These are phyloP conservation scores for Agrypnia vestita DNA, from an alignment of 1,140 invertebrate species.

Conservation along the genomic window DNA sequence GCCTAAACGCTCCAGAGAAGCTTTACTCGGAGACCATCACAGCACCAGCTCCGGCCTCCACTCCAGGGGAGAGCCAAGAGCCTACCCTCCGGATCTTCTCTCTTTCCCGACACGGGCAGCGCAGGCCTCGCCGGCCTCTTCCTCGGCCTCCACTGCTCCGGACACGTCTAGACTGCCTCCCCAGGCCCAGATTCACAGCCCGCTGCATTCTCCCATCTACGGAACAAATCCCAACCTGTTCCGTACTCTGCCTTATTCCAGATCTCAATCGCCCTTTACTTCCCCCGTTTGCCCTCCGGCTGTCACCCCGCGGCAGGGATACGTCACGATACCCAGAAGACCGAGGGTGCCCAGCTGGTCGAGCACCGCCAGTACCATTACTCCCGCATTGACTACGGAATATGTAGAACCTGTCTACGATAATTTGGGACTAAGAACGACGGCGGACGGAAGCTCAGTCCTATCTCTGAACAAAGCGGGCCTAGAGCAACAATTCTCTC, in stretches of 20 bases:
- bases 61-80: conserved; percentile 67
- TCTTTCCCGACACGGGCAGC: conserved; percentile 80
- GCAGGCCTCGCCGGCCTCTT: conserved; percentile 81
- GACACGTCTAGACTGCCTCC: conserved; percentile 75
- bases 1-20: conserved; percentile 69
- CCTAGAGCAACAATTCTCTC: conserved; percentile 70
- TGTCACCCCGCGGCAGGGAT: conserved; percentile 81
- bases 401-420: conserved; percentile 86
- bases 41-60: conserved; percentile 58
- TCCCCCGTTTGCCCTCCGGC: conserved; percentile 73
- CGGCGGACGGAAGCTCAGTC: conserved; percentile 88
- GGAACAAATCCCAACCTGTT: conserved; percentile 74
- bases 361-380: conserved; percentile 74
- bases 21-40: conserved; percentile 60
- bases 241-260: conserved; percentile 81
- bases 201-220: conserved; percentile 74
- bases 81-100: conserved; percentile 86
- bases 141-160: conserved; percentile 84
- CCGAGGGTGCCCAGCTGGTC: conserved; percentile 88
- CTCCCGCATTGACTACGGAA: conserved; percentile 74
- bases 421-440: conserved; percentile 86
- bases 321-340: conserved; percentile 88
- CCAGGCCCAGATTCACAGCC: conserved; percentile 72
- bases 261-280: conserved; percentile 78
- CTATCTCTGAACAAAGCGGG: conserved; percentile 81